Percentiles rank a stretch among this genome's conserved stretches.
Conservation (phyloP, 2,797 vertebrate species). For the Chrysocyon brachyurus region DNA sequence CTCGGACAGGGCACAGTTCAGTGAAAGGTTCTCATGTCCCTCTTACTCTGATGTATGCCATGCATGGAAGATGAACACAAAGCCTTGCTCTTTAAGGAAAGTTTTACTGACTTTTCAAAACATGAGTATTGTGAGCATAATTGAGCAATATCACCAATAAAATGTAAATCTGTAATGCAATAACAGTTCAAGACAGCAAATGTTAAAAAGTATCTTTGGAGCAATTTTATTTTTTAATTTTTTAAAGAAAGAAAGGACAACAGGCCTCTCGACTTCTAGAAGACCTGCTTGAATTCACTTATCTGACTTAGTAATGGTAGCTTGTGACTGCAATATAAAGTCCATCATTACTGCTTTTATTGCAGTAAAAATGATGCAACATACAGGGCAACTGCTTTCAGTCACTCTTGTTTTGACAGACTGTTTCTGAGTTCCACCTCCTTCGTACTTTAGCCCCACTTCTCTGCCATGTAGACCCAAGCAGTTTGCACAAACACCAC, state of each 20-base stretch:
- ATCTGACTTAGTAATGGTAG: background rate
- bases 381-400: background rate
- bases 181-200: background rate
- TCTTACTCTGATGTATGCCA: background rate
- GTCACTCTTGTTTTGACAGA: slow-evolving; percentile 54
- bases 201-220: background rate
- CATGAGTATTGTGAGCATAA: background rate
- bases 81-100: background rate
- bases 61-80: background rate
- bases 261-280: background rate
- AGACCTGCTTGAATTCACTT: background rate
- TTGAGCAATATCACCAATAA: background rate
- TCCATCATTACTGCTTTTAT: background rate
- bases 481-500: slow-evolving; percentile 58
- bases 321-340: background rate
- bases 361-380: background rate
- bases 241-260: slow-evolving; percentile 31
- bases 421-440: slow-evolving; percentile 51
- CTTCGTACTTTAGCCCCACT: slow-evolving; percentile 64
- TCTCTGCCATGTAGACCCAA: background rate
- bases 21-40: no score
- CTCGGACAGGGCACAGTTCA: background rate
- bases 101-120: background rate
- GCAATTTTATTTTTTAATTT: background rate
- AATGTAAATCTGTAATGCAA: background rate